Evolutionary conservation across 1,140 invertebrate genomes (phyloP).

Genomic region (Drosophila burlai): DNA sequence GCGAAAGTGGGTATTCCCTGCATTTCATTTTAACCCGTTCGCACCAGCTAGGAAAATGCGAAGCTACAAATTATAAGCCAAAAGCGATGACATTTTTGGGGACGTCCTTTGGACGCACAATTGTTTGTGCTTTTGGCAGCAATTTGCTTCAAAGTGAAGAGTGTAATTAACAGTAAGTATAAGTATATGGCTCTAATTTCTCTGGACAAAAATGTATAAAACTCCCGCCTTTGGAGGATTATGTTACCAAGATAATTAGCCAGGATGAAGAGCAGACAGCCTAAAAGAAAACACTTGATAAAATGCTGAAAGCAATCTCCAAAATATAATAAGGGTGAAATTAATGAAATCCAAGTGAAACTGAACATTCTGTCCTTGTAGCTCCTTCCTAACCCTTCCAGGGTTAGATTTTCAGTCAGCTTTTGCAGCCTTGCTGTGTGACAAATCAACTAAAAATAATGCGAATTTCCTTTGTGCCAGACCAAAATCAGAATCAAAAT

Average conservation of each 20-base stretch:
- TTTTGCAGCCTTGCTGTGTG: slow-evolving; percentile 7
- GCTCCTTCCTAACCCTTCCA: background rate
- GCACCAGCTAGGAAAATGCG: slow-evolving; percentile 65
- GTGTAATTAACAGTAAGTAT: slow-evolving; percentile 29
- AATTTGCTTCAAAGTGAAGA: slow-evolving; percentile 43
- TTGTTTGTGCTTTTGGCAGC: slow-evolving; percentile 41
- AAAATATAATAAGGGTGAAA: background rate
- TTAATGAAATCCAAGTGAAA: background rate
- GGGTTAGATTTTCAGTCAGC: background rate
- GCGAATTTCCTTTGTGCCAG: slow-evolving; percentile 39
- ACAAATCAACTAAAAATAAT: slow-evolving; percentile 62
- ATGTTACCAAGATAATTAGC: slow-evolving; percentile 18
- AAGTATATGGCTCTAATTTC: slow-evolving; percentile 50
- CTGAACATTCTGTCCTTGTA: background rate
- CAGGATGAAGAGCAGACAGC: background rate
- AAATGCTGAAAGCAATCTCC: background rate
- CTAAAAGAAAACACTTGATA: background rate
- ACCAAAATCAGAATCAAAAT: slow-evolving; percentile 9
- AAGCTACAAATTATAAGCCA: slow-evolving; percentile 60
- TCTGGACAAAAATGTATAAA: background rate
- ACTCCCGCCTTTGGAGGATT: background rate
- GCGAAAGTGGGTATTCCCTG: slow-evolving; percentile 16
- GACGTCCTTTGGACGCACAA: background rate
- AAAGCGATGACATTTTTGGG: slow-evolving; percentile 11
- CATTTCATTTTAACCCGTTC: slow-evolving; percentile 73